Percentiles rank a stretch among this genome's conserved stretches.
Conservation (phyloP, 2,888 invertebrate species). For the Galerucella nymphaeae region DNA sequence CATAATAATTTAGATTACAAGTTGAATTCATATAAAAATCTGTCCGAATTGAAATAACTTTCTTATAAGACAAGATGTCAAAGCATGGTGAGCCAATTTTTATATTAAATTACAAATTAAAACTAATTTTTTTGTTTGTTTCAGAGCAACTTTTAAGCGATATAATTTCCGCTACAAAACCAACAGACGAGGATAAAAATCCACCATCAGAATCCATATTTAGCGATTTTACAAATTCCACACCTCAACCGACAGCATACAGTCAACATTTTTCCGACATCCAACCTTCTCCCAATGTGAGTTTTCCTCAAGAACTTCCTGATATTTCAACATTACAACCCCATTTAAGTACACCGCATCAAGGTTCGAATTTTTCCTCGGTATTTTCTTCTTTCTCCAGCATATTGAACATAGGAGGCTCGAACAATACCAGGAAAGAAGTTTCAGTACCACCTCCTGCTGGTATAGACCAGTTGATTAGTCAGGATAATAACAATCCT, state of each 20-base stretch:
- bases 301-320: constrained; percentile 26
- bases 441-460: constrained; percentile 48
- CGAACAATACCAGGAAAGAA: constrained; percentile 32
- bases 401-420: constrained; percentile 59
- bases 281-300: neutral
- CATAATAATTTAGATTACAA: neutral
- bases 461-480: constrained; percentile 49
- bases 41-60: too few species aligned
- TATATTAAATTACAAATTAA: too few species aligned
- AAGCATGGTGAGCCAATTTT: too few species aligned
- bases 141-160: constrained; percentile 44
- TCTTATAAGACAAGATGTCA: too few species aligned
- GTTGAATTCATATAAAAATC: neutral
- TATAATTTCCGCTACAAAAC: constrained; percentile 28
- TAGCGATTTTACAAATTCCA: constrained; percentile 25
- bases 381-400: constrained; percentile 73
- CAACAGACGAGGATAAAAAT: neutral
- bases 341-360: constrained; percentile 33
- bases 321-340: constrained; percentile 38
- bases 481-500: constrained; percentile 47
- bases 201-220: neutral
- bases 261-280: constrained; percentile 11
- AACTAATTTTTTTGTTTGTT: constrained; percentile 19
- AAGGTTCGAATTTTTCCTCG: constrained; percentile 66
- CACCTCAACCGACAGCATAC: constrained; percentile 15